phyloP scores from a whole-genome alignment of 2,113 vertebrate genomes.

The Glaucidium brasilianum region DNA sequence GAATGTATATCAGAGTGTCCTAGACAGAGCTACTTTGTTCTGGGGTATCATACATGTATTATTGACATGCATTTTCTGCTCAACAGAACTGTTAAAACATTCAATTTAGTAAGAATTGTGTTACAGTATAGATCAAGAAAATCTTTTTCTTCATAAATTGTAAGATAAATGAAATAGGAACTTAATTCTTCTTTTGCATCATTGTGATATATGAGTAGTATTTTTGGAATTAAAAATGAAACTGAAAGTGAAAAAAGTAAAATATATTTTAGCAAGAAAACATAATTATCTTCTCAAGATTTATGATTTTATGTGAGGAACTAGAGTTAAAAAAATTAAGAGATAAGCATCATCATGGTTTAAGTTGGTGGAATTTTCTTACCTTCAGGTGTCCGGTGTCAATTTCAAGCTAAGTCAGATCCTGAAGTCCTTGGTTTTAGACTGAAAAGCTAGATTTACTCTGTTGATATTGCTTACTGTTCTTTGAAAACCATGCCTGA shows the following conservation, averaged over 20 bases:
- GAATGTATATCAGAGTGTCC: neutral
- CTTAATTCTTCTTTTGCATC: neutral
- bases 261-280: neutral
- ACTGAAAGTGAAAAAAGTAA: neutral
- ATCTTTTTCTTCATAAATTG: neutral
- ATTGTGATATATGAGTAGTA: neutral
- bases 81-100: neutral
- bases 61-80: neutral
- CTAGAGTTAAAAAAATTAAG: neutral
- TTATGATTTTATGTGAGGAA: neutral
- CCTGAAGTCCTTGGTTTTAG: neutral
- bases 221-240: neutral
- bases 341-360: neutral
- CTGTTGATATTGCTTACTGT: neutral
- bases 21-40: neutral
- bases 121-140: neutral
- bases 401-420: neutral
- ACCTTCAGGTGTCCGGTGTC: neutral
- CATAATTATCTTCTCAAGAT: neutral
- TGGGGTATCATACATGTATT: neutral
- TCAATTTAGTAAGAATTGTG: neutral
- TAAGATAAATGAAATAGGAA: neutral
- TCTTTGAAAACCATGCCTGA: neutral
- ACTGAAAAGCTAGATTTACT: neutral
- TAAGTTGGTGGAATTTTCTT: neutral